Evolutionary conservation across 2,888 invertebrate genomes (phyloP).

Genomic region (Trimorus sp.): DNA sequence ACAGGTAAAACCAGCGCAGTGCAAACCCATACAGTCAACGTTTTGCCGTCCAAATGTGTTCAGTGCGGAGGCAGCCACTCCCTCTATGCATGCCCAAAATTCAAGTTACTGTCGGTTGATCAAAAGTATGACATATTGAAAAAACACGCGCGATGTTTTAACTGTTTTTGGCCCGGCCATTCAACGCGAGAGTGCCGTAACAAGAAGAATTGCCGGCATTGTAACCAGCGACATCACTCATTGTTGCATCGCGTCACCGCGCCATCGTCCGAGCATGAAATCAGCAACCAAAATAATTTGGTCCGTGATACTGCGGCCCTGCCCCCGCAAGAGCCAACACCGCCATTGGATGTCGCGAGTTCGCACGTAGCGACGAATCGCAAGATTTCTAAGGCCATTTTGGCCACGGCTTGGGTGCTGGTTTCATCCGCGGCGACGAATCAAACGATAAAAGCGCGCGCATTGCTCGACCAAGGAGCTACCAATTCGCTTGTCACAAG

Average conservation of each 20-base stretch:
- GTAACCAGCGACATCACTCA: background rate
- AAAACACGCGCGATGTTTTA: background rate
- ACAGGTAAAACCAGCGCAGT: too few species aligned
- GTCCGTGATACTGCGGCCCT: too few species aligned
- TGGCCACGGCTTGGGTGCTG: constrained; percentile 4
- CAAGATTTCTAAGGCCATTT: background rate
- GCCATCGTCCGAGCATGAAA: background rate
- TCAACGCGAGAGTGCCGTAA: background rate
- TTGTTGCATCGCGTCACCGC: background rate
- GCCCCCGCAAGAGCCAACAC: background rate
- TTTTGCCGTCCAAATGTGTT: background rate
- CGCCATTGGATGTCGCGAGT: background rate
- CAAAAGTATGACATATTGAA: background rate
- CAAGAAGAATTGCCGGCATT: background rate
- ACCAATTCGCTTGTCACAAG: background rate
- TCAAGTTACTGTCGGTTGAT: background rate
- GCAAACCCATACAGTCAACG: too few species aligned
- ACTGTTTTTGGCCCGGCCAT: background rate
- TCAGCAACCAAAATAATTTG: background rate
- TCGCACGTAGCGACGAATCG: background rate
- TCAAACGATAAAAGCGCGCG: background rate
- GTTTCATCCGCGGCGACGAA: background rate
- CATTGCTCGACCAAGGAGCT: background rate
- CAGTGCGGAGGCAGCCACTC: background rate
- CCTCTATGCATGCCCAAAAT: background rate